Percentiles rank a stretch among this genome's conserved stretches.
Evolutionary conservation across 2,113 vertebrate genomes (phyloP).

Genomic region (Pongo pygmaeus): DNA sequence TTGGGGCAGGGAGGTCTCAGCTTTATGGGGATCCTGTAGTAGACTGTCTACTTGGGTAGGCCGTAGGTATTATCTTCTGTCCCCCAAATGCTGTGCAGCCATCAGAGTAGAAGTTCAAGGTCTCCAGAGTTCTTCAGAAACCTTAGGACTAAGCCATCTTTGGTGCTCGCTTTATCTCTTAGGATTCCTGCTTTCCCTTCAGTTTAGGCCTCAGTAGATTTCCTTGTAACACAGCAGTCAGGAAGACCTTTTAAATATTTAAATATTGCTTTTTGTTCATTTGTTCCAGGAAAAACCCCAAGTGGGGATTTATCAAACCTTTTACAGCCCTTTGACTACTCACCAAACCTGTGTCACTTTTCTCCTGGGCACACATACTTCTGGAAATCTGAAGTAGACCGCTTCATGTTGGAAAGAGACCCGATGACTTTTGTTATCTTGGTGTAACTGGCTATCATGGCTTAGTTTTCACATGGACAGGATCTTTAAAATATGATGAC

Average conservation of each 20-base stretch:
- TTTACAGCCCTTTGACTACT: neutral
- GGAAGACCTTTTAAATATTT: neutral
- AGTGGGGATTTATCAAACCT: neutral
- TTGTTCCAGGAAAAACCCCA: neutral
- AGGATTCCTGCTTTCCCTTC: neutral
- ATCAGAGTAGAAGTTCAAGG: neutral
- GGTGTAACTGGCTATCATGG: neutral
- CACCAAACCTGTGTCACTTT: neutral
- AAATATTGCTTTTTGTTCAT: neutral
- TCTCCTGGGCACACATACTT: neutral
- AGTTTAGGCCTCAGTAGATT: neutral
- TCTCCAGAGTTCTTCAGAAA: neutral
- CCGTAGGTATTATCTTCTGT: neutral
- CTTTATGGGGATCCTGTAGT: neutral
- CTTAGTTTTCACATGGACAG: neutral
- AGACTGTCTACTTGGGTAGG: neutral
- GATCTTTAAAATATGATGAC: neutral
- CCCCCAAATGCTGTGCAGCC: neutral
- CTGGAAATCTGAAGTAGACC: neutral
- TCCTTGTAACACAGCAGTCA: neutral
- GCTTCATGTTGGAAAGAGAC: neutral
- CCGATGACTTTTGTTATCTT: conserved; percentile 3
- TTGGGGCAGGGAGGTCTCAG: neutral
- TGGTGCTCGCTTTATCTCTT: neutral
- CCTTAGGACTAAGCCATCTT: neutral